Base-by-base conservation (phyloP, 2,888 invertebrate genomes). In the Falcaria lacertinaria region DNA sequence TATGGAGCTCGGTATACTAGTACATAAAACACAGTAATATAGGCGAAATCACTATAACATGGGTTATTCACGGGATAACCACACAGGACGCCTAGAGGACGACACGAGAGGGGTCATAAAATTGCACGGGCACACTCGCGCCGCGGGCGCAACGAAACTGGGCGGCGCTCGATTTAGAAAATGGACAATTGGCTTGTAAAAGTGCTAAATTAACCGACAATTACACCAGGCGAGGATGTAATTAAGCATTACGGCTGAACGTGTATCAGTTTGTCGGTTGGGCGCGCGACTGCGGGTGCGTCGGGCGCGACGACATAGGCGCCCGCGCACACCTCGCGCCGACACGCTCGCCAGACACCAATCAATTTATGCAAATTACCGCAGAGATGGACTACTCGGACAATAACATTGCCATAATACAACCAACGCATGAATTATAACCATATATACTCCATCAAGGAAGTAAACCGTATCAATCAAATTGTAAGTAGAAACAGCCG, bases 281-380 rank as follows among this genome's bases (percentile, higher is more conserved):
- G 77, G 78, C 78, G 84, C 80, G 77, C 83, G 86, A 86, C 87
- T 87, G 86, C 69, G 75, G 68, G 65, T 61, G 72, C 65, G 62
- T 47, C 54, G 60, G 57, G 60, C 62, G 66, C 54, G 56, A 57
- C 57, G 55, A 60, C 52, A 37, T 15, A 14, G 37, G 43, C 41
- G 50, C 55, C 50, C 64, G 68, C 61, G 65, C 64, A 72, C 74
- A 74, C 73, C 73, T 69, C 75, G 62, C 54, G 52, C 43, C 34
- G 45, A 44, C 51, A 58, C 60, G 57, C 53, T 52, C 54, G 53
- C 63, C 63, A 69, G 68, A 64, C 69, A 65, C 69, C 70, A 76
- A 87, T 86, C 86, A 86, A 87, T 87, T 88, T 80, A 89, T 89
- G 87, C 80, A 88, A 88, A 89, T 88, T 82, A 75, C 63, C 64